Evolutionary conservation across 2,797 vertebrate genomes (phyloP).

Genomic region (Anguilla marmorata): DNA sequence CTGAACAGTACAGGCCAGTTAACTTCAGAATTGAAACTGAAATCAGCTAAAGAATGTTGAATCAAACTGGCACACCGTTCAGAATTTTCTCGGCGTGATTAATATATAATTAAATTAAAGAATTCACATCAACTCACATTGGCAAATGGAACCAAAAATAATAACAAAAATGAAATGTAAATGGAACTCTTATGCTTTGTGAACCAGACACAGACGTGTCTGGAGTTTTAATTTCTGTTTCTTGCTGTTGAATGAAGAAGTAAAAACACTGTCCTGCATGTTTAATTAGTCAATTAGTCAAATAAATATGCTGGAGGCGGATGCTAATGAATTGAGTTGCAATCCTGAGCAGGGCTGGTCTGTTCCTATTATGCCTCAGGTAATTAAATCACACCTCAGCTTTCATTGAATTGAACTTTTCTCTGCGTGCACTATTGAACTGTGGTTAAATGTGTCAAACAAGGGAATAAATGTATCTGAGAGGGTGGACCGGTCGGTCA

Average conservation of each 20-base stretch:
- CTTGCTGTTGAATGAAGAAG: not conserved
- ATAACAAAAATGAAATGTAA: not conserved
- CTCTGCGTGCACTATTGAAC: not conserved
- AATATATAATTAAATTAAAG: not conserved
- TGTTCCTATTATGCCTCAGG: not conserved
- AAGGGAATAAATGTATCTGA: not conserved
- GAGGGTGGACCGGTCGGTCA: not conserved
- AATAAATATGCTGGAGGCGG: not conserved
- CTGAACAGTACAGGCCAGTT: not conserved
- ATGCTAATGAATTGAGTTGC: not conserved
- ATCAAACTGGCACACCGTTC: not conserved
- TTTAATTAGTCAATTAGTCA: not conserved
- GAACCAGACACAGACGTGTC: not conserved
- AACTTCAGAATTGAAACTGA: not conserved
- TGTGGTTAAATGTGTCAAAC: not conserved
- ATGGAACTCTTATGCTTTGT: not conserved
- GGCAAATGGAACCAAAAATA: not conserved
- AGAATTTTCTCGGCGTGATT: not conserved
- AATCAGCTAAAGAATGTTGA: not conserved
- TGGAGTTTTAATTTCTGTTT: not conserved
- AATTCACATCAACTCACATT: not conserved
- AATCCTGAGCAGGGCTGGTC: not conserved
- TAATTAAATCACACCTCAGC: slow-evolving; percentile 12
- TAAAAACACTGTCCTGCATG: not conserved
- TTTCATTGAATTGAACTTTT: slow-evolving; percentile 10